Evolutionary conservation across 2,797 vertebrate genomes (phyloP).

Genomic region (Acestrorhynchus altus): DNA sequence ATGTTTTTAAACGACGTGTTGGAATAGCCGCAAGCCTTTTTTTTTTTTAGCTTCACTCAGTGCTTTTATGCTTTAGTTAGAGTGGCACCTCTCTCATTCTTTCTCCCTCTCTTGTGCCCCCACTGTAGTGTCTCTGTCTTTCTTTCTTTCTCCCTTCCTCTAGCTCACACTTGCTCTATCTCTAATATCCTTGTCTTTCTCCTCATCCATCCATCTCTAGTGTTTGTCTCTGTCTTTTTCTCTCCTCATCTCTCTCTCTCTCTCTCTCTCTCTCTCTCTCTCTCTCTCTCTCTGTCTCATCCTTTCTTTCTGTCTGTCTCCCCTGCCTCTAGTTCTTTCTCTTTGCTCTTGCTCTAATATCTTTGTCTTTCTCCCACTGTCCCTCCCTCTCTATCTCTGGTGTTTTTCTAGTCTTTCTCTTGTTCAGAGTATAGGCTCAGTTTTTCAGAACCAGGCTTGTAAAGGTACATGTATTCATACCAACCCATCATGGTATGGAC

Average conservation of each 20-base stretch:
- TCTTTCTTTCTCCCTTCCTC: neutral
- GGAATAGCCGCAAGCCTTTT: neutral
- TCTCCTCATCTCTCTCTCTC: too few relatives aligned
- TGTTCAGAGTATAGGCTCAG: too few relatives aligned
- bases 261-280: neutral
- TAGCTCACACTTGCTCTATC: neutral
- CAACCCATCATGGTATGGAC: too few relatives aligned
- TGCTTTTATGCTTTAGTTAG: neutral
- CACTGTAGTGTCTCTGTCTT: neutral
- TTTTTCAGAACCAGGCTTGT: too few relatives aligned
- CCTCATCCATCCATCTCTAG: too few relatives aligned
- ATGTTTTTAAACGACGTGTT: neutral
- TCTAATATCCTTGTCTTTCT: too few relatives aligned
- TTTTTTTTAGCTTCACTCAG: neutral
- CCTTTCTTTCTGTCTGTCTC: neutral
- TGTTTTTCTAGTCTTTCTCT: constrained; percentile 3
- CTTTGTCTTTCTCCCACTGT: neutral
- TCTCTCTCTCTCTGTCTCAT: neutral
- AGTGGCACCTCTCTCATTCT: neutral
- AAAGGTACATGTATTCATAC: too few relatives aligned
- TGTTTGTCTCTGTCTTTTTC: neutral
- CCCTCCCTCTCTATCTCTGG: too few relatives aligned
- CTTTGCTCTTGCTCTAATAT: neutral
- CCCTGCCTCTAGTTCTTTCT: neutral
- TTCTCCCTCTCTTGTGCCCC: neutral